Evolutionary conservation across 2,113 vertebrate genomes (phyloP).

Genomic region (Lipophrys pholis): DNA sequence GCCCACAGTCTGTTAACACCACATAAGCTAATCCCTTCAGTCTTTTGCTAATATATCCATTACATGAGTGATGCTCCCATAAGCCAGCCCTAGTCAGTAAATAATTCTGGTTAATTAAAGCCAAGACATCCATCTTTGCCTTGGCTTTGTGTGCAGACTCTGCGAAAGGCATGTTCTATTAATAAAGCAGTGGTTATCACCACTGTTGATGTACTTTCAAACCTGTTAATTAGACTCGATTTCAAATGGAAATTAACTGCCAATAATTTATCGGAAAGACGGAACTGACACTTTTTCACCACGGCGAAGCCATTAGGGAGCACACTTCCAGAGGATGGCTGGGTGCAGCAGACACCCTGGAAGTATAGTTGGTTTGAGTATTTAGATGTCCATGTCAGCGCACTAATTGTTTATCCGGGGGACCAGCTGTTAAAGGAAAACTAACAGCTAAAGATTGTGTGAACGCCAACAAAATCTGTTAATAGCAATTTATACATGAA

Average conservation of each 20-base stretch:
- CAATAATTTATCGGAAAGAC: constrained; percentile 61
- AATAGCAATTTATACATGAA: background rate
- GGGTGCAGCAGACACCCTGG: constrained; percentile 1
- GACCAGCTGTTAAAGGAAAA: constrained; percentile 31
- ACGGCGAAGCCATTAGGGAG: constrained; percentile 14
- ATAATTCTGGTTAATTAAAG: constrained; percentile 85
- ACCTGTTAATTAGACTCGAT: constrained; percentile 76
- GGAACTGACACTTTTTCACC: constrained; percentile 39
- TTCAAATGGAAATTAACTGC: constrained; percentile 67
- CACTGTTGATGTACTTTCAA: constrained; percentile 70
- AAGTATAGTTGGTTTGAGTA: constrained; percentile 7
- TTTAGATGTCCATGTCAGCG: constrained; percentile 18
- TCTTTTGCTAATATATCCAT: constrained; percentile 83
- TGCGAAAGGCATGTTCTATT: constrained; percentile 74
- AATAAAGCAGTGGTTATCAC: constrained; percentile 77
- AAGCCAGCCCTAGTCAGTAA: constrained; percentile 77
- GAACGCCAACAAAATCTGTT: background rate
- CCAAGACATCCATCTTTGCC: constrained; percentile 79
- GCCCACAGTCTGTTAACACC: constrained; percentile 75
- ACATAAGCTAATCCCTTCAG: constrained; percentile 77
- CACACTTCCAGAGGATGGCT: constrained; percentile 1
- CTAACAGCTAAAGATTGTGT: constrained; percentile 1
- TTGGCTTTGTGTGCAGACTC: constrained; percentile 69
- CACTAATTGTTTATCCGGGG: constrained; percentile 1
- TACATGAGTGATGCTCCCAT: constrained; percentile 82